These are phyloP conservation scores for Cephonodes hylas DNA, from an alignment of 2,888 invertebrate genomes.

Conservation along the genomic window DNA sequence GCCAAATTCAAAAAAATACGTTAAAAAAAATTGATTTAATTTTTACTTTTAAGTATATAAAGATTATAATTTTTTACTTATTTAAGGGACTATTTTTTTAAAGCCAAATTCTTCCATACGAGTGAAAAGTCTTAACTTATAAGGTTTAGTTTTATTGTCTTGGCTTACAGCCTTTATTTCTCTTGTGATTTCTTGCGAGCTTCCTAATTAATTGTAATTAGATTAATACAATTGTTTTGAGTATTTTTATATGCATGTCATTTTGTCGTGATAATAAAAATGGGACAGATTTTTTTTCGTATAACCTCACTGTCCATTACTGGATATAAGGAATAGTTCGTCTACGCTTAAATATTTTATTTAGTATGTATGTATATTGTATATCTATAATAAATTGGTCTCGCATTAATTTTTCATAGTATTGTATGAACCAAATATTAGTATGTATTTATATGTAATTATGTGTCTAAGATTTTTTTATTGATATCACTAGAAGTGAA, in stretches of 20 bases:
- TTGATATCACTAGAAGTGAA: neutral
- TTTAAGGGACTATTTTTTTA: neutral
- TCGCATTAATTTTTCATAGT: constrained; percentile 35
- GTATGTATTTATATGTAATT: constrained; percentile 37
- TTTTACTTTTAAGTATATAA: neutral
- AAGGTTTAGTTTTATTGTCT: constrained; percentile 33
- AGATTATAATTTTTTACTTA: neutral
- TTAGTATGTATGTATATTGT: constrained; percentile 7
- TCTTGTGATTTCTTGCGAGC: constrained; percentile 19
- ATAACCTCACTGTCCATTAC: neutral
- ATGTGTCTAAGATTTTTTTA: neutral
- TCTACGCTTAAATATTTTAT: constrained; percentile 10
- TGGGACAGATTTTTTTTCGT: neutral
- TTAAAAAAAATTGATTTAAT: neutral
- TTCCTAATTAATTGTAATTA: constrained; percentile 3
- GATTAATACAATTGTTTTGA: neutral
- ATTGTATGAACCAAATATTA: constrained; percentile 64
- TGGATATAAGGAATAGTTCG: neutral
- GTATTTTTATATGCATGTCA: constrained; percentile 1
- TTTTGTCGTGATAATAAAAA: neutral
- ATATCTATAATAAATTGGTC: neutral
- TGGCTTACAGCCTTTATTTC: constrained; percentile 25
- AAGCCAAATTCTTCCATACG: constrained; percentile 12
- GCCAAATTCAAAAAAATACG: too few relatives aligned
- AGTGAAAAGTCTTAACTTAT: constrained; percentile 14